phyloP scores from a whole-genome alignment of 2,888 invertebrate species.

The Zootermopsis nevadensis region DNA sequence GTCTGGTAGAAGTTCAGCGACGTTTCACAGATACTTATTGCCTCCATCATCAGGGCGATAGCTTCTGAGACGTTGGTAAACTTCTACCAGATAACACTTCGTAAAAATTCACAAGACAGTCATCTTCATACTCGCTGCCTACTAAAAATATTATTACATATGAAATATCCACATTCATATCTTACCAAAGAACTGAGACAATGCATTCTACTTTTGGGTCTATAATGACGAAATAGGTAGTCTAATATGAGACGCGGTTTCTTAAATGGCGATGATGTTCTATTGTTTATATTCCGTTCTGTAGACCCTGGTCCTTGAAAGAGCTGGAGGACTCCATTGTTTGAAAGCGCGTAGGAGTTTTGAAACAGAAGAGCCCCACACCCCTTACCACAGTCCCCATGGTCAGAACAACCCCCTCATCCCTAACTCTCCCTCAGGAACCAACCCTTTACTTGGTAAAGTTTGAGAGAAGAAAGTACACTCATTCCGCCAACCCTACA shows the following conservation, averaged over 20 bases:
- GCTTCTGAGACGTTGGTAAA: too few species aligned
- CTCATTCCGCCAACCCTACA: slow-evolving; percentile 3
- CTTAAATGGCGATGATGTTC: neutral
- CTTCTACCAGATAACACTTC: too few species aligned
- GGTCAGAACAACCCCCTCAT: slow-evolving; percentile 28
- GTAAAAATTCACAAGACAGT: too few species aligned
- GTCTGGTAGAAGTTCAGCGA: too few species aligned
- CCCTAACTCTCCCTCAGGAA: neutral
- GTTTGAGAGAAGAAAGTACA: slow-evolving; percentile 33
- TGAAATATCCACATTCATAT: too few species aligned
- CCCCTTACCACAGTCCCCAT: slow-evolving; percentile 13
- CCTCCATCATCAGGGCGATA: too few species aligned
- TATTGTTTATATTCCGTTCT: neutral
- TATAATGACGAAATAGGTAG: too few species aligned
- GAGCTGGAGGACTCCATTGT: slow-evolving; percentile 3
- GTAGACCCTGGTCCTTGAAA: neutral
- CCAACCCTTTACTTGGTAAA: slow-evolving; percentile 32
- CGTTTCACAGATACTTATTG: too few species aligned
- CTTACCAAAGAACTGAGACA: too few species aligned
- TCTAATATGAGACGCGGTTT: neutral
- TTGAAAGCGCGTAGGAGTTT: slow-evolving; percentile 12
- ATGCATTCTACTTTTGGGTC: too few species aligned
- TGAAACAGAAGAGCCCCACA: neutral
- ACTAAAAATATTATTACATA: too few species aligned
- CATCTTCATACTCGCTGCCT: too few species aligned